A percentile compares a stretch with the other conserved stretches of the same genome.
Conservation (phyloP, 2,113 vertebrate species). For the Apeltes quadracus region DNA sequence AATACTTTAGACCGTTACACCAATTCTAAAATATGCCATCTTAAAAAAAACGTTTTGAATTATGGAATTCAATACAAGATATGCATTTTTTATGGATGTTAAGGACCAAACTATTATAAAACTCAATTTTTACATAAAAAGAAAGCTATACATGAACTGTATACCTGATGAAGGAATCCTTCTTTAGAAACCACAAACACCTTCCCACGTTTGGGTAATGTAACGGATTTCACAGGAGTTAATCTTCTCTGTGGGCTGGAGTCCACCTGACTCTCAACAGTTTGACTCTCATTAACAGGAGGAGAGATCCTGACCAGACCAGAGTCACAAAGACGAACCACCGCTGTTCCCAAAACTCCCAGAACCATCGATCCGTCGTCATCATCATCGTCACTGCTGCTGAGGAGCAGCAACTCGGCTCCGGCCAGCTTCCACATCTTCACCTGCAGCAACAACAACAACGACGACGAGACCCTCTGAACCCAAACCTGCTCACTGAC, state of each 20-base stretch:
- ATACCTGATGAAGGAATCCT: slow-evolving; percentile 74
- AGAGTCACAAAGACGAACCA: slow-evolving; percentile 65
- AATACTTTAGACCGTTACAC: no score
- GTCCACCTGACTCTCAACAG: slow-evolving; percentile 49
- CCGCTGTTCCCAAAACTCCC: slow-evolving; percentile 46
- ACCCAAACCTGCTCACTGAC: not conserved
- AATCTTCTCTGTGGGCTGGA: slow-evolving; percentile 24
- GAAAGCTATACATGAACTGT: not conserved
- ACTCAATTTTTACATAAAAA: not conserved
- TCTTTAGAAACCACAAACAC: slow-evolving; percentile 75
- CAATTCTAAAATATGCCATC: not conserved
- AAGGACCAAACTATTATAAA: not conserved
- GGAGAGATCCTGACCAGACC: slow-evolving; percentile 70
- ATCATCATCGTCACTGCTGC: slow-evolving; percentile 5
- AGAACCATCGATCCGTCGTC: slow-evolving; percentile 49
- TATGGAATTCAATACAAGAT: not conserved
- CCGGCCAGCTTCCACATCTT: slow-evolving; percentile 79
- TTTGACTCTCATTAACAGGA: slow-evolving; percentile 13
- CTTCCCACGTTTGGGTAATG: slow-evolving; percentile 63
- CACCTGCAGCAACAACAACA: slow-evolving; percentile 66
- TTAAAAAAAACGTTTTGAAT: no score
- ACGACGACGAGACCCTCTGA: not conserved
- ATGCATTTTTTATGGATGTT: not conserved
- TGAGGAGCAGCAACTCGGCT: slow-evolving; percentile 69
- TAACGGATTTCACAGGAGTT: slow-evolving; percentile 42